phyloP scores from a whole-genome alignment of 2,888 invertebrate genomes.

The Callyntrura sp. region DNA sequence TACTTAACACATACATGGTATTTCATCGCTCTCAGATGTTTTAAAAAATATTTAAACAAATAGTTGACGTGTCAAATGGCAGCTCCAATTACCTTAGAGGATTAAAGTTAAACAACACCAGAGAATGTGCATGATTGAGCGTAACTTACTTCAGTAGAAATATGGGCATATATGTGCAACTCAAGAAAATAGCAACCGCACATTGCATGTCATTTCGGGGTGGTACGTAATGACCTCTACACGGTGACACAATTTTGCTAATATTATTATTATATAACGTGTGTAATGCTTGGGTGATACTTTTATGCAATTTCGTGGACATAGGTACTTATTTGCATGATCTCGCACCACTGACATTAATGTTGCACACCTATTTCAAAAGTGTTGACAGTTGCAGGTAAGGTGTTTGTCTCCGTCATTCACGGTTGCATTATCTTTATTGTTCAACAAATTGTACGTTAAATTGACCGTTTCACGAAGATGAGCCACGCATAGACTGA shows the following conservation, averaged over 20 bases:
- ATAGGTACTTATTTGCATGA: no score
- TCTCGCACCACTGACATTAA: no score
- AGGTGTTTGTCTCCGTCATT: background rate
- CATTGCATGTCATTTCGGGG: slow-evolving; percentile 40
- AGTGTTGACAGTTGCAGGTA: background rate
- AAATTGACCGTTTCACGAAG: no score
- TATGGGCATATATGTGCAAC: background rate
- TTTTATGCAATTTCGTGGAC: background rate
- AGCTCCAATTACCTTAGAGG: background rate
- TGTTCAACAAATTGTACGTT: background rate
- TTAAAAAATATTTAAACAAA: background rate
- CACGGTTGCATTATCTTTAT: background rate
- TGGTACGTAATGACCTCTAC: slow-evolving; percentile 46
- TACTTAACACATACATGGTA: background rate
- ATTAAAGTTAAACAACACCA: background rate
- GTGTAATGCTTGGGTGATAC: background rate
- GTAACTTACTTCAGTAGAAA: background rate
- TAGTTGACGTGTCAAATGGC: background rate
- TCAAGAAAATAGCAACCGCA: background rate
- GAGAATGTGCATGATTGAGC: background rate
- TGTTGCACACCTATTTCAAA: background rate
- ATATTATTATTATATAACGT: background rate
- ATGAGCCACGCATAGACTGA: background rate
- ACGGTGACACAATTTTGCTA: slow-evolving; percentile 19
- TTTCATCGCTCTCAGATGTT: background rate